phyloP scores from a whole-genome alignment of 2,888 invertebrate genomes.

The Rhabditoides inermis region DNA sequence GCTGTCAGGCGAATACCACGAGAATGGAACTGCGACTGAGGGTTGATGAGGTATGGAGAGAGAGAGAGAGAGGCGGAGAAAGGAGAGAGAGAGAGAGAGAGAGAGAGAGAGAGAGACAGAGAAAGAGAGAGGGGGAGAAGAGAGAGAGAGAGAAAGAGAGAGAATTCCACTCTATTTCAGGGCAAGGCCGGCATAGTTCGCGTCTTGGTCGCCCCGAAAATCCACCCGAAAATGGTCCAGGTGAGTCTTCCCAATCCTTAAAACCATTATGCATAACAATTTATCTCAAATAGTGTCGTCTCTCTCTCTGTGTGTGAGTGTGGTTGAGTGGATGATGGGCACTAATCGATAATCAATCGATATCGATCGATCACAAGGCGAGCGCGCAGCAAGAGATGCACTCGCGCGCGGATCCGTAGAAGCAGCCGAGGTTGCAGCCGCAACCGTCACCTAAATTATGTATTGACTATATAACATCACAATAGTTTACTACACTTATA shows the following conservation, averaged over 20 bases:
- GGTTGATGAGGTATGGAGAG: too few relatives aligned
- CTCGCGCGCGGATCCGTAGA: slow-evolving; percentile 40
- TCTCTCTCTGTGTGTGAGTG: too few relatives aligned
- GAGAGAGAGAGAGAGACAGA: too few relatives aligned
- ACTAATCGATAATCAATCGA: too few relatives aligned
- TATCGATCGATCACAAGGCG: slow-evolving; percentile 36
- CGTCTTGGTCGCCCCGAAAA: slow-evolving; percentile 70
- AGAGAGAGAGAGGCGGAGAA: too few relatives aligned
- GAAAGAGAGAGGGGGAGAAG: too few relatives aligned
- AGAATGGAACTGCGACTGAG: slow-evolving; percentile 76
- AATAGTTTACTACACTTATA: background rate
- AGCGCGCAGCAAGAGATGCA: slow-evolving; percentile 48
- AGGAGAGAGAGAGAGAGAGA: too few relatives aligned
- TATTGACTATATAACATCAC: too few relatives aligned
- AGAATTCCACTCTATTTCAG: too few relatives aligned
- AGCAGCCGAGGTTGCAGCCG: slow-evolving; percentile 50
- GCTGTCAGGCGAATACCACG: slow-evolving; percentile 85
- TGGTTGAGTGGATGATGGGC: too few relatives aligned
- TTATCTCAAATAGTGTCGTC: background rate
- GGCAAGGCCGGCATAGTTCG: slow-evolving; percentile 68
- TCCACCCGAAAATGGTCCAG: slow-evolving; percentile 73
- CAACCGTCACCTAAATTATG: too few relatives aligned
- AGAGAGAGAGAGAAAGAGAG: too few relatives aligned
- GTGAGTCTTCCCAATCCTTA: slow-evolving; percentile 26
- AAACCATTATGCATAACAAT: background rate